These are phyloP conservation scores for Brachystomella parvula DNA, from an alignment of 1,140 invertebrate species.

Conservation along the genomic window DNA sequence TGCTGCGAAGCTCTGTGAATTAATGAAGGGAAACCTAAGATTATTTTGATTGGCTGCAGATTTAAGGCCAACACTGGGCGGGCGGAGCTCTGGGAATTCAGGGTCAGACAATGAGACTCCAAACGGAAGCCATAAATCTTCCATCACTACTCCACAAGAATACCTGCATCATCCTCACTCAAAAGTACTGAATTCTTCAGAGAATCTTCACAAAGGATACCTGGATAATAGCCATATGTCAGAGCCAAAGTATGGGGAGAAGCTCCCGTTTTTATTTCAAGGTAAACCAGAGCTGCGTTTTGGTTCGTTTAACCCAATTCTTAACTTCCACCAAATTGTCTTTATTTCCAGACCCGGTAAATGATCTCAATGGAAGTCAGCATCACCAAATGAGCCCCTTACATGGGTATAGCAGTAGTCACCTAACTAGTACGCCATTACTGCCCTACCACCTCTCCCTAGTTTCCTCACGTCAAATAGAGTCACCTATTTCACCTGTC, in stretches of 20 bases:
- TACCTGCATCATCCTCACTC: conserved; percentile 19
- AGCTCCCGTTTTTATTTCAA: conserved; percentile 32
- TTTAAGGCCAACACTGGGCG: conserved; percentile 24
- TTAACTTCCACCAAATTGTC: not conserved
- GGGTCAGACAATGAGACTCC: conserved; percentile 38
- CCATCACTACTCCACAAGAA: conserved; percentile 21
- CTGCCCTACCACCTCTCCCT: conserved; percentile 22
- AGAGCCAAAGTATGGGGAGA: conserved; percentile 33
- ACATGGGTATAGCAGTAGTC: conserved; percentile 17
- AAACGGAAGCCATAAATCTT: conserved; percentile 11
- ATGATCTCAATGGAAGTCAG: conserved; percentile 34
- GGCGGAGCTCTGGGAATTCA: conserved; percentile 29
- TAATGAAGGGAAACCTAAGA: too few species aligned
- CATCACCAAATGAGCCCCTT: conserved; percentile 30
- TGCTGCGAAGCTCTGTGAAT: too few species aligned
- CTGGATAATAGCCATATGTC: conserved; percentile 19
- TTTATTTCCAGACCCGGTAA: conserved; percentile 18
- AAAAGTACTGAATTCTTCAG: conserved; percentile 36
- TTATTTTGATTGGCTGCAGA: too few species aligned
- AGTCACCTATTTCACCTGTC: conserved; percentile 33
- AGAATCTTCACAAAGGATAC: conserved; percentile 31
- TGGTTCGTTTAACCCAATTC: conserved; percentile 1
- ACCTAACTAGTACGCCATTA: conserved; percentile 10
- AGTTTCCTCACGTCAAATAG: conserved; percentile 2
- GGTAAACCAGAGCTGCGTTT: conserved; percentile 18